Evolutionary conservation across 2,888 invertebrate species (phyloP).

Genomic region (Brachyptera risi): DNA sequence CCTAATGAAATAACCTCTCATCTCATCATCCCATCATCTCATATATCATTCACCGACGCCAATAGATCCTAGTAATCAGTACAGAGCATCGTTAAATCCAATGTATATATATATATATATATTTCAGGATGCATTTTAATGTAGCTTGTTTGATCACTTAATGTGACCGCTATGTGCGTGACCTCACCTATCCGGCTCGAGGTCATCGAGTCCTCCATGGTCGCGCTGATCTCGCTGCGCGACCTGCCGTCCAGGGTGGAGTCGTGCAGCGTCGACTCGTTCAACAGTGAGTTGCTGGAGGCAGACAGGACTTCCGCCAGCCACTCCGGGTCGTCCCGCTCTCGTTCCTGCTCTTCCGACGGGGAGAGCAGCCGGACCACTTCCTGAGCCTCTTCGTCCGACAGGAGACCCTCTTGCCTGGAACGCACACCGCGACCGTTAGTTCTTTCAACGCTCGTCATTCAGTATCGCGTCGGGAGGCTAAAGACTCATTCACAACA

Average conservation of each 20-base stretch:
- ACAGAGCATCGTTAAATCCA: too few relatives aligned
- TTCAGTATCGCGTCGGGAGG: too few relatives aligned
- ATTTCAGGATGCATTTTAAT: too few relatives aligned
- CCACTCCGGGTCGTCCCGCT: constrained; percentile 53
- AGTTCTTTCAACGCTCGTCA: too few relatives aligned
- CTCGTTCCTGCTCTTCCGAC: constrained; percentile 39
- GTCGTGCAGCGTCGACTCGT: constrained; percentile 39
- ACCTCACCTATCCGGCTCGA: constrained; percentile 42
- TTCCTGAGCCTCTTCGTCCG: constrained; percentile 88
- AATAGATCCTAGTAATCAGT: too few relatives aligned
- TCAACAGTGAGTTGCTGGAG: constrained; percentile 40
- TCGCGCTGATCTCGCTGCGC: constrained; percentile 42
- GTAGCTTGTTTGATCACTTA: too few relatives aligned
- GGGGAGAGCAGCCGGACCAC: constrained; percentile 75
- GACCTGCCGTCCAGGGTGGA: constrained; percentile 42
- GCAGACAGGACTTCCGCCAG: constrained; percentile 55
- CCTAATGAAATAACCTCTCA: too few relatives aligned
- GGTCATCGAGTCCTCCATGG: constrained; percentile 44
- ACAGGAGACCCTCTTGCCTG: constrained; percentile 76
- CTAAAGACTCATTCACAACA: not conserved
- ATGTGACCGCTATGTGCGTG: too few relatives aligned
- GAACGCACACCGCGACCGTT: not conserved
- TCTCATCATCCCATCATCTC: too few relatives aligned
- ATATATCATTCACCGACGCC: too few relatives aligned
- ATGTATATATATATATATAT: too few relatives aligned